A percentile compares a stretch with the other conserved stretches of the same genome.
These are phyloP conservation scores for Rosalia funebris DNA, from an alignment of 2,888 invertebrate genomes.

Conservation along the genomic window DNA sequence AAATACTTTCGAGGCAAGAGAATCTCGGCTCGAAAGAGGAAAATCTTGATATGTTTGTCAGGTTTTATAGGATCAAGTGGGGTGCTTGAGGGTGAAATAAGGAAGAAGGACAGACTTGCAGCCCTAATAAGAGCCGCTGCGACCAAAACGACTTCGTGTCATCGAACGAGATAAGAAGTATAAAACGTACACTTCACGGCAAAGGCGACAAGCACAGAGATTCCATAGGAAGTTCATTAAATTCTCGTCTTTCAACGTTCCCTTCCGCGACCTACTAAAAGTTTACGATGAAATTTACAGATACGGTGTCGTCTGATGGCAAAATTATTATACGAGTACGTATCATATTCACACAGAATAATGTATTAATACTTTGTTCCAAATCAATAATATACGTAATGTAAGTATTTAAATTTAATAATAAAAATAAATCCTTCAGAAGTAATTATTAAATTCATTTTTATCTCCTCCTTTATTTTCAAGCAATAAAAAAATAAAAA, in stretches of 20 bases:
- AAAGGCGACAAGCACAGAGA: constrained; percentile 33
- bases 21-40: constrained; percentile 47
- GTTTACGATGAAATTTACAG: no score
- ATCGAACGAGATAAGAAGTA: constrained; percentile 48
- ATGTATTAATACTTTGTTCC: no score
- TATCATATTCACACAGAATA: no score
- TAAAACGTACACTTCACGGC: constrained; percentile 46
- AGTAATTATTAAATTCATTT: no score
- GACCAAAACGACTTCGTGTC: constrained; percentile 49
- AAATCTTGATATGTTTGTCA: constrained; percentile 62
- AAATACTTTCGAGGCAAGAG: constrained; percentile 42
- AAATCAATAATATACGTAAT: no score
- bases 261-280: neutral
- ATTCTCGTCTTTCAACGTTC: neutral
- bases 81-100: constrained; percentile 44
- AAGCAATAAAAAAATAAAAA: no score
- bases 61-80: constrained; percentile 62
- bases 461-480: no score
- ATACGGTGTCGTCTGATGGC: no score
- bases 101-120: constrained; percentile 21
- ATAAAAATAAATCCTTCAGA: no score
- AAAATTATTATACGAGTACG: no score
- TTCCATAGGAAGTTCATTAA: constrained; percentile 5
- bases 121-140: constrained; percentile 38
- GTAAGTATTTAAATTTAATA: no score